These are phyloP conservation scores for Campylomormyrus tamandua DNA, from an alignment of 2,113 vertebrate species.

Conservation along the genomic window DNA sequence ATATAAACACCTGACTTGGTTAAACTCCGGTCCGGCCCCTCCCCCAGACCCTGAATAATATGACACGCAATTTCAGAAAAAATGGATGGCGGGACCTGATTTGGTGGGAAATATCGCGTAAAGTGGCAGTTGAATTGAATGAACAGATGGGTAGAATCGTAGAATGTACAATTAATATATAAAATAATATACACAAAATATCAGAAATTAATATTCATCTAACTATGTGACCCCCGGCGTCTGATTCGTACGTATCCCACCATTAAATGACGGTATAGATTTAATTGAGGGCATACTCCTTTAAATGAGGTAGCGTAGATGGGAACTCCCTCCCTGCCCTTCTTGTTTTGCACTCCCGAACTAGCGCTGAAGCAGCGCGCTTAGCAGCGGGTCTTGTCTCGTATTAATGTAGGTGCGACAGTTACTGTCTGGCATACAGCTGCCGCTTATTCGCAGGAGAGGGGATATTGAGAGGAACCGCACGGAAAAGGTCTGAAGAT, in stretches of 20 bases:
- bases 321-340: conserved; percentile 29
- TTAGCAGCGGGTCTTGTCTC: conserved; percentile 30
- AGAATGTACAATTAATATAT: not conserved
- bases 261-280: not conserved
- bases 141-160: not conserved
- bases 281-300: conserved; percentile 29
- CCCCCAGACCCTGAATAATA: not conserved
- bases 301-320: conserved; percentile 22
- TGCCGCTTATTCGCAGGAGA: conserved; percentile 20
- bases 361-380: not conserved
- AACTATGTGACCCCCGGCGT: not conserved
- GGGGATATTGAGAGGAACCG: conserved; percentile 34
- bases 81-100: not conserved
- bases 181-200: not conserved
- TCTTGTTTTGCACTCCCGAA: conserved; percentile 29
- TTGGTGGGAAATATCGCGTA: not conserved
- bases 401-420: conserved; percentile 28
- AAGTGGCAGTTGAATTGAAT: not conserved
- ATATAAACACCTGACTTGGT: not conserved
- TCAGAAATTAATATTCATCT: not conserved
- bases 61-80: not conserved
- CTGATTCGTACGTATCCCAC: not conserved
- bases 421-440: not conserved
- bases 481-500: conserved; percentile 16
- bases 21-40: not conserved